phyloP scores from a whole-genome alignment of 1,140 invertebrate species.

The Brachionus rotundiformis region DNA sequence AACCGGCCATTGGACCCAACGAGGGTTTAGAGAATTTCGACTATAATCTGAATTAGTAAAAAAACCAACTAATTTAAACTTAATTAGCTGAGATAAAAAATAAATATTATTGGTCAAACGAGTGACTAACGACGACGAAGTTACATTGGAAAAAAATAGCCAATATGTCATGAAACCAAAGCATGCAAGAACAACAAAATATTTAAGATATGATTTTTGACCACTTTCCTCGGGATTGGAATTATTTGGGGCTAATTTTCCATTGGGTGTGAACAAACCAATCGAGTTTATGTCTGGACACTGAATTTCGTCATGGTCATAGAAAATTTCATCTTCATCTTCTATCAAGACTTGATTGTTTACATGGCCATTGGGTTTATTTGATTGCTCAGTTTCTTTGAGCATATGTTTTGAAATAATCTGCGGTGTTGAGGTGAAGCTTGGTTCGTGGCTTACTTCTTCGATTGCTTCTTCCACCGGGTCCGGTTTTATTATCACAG shows the following conservation, averaged over 20 bases:
- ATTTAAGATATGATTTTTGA: not conserved
- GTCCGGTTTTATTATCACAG: not conserved
- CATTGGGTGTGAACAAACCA: not conserved
- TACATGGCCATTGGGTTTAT: not conserved
- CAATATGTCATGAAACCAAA: slow-evolving; percentile 41
- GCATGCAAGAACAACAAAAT: slow-evolving; percentile 8
- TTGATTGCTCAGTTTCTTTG: not conserved
- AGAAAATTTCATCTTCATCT: not conserved
- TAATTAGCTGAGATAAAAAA: not conserved
- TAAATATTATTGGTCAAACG: not conserved
- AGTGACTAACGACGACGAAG: not conserved
- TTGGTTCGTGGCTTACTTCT: not conserved
- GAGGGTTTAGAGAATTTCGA: not conserved
- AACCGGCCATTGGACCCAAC: slow-evolving; percentile 11
- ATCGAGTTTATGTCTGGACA: not conserved
- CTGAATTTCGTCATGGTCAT: slow-evolving; percentile 32
- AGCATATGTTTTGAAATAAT: not conserved
- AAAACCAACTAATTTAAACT: not conserved
- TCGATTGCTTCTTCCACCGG: not conserved
- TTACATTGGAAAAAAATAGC: not conserved
- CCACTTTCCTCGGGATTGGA: not conserved
- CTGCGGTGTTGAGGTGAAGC: slow-evolving; percentile 19
- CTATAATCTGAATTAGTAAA: not conserved
- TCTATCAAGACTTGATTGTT: not conserved
- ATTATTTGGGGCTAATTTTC: not conserved